A percentile compares a stretch with the other conserved stretches of the same genome.
phyloP scores from a whole-genome alignment of 2,113 vertebrate species.

The Ochotona princeps region DNA sequence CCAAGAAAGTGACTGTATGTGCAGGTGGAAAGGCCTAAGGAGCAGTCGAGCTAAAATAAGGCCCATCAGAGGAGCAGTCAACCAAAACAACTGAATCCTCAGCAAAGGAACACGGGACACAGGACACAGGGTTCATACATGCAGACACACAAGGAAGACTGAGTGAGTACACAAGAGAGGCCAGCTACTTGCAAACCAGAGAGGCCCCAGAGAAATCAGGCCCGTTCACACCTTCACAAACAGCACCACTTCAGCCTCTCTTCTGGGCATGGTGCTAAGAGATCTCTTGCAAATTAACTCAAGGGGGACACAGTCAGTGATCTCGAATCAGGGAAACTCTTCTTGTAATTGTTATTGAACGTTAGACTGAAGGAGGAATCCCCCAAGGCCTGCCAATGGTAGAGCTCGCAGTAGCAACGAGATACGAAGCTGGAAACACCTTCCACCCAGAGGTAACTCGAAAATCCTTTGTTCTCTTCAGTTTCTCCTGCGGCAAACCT shows the following conservation, averaged over 20 bases:
- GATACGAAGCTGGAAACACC: neutral
- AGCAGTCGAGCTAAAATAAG: neutral
- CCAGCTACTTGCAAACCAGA: fast-evolving
- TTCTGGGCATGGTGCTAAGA: no score
- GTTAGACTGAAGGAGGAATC: neutral
- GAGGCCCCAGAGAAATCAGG: neutral
- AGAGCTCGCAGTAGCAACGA: fast-evolving
- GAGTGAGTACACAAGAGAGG: neutral
- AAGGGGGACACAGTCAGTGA: neutral
- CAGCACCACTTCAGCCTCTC: no score
- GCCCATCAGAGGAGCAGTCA: neutral
- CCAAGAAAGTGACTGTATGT: neutral
- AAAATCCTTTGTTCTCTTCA: neutral
- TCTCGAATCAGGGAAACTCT: neutral
- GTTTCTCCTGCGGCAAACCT: neutral
- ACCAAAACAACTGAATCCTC: neutral
- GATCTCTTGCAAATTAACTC: no score
- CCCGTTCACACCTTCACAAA: neutral
- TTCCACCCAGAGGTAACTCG: neutral
- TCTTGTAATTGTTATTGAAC: neutral
- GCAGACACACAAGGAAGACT: no score
- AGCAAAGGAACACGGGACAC: neutral
- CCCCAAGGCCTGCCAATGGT: neutral
- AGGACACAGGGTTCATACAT: neutral
- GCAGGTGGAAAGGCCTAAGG: neutral